These are phyloP conservation scores for Pheosia gnoma DNA, from an alignment of 2,888 invertebrate species.

Conservation along the genomic window DNA sequence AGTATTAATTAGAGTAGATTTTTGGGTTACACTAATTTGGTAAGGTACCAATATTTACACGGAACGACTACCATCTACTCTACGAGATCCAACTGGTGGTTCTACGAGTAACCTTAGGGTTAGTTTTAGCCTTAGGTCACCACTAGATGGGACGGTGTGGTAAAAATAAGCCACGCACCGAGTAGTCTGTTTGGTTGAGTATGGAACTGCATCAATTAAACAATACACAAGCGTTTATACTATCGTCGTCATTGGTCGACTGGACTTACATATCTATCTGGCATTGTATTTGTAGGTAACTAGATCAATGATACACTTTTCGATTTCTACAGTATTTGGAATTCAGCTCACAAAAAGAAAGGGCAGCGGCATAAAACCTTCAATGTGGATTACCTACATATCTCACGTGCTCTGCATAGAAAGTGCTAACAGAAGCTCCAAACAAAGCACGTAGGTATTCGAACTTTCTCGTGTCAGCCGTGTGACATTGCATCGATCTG, in stretches of 20 bases:
- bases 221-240: too few species aligned
- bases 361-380: conserved; percentile 52
- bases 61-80: too few species aligned
- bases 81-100: too few species aligned
- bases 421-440: conserved; percentile 48
- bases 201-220: too few species aligned
- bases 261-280: background rate
- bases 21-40: too few species aligned
- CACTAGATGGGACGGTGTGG: too few species aligned
- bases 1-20: too few species aligned
- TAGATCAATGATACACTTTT: conserved; percentile 7
- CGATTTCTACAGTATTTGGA: conserved; percentile 28
- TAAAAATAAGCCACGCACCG: too few species aligned
- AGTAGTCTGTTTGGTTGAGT: too few species aligned
- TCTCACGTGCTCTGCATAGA: conserved; percentile 52
- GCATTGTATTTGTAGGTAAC: conserved; percentile 3
- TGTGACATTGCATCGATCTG: conserved; percentile 19
- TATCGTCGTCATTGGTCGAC: background rate
- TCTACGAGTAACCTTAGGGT: too few species aligned
- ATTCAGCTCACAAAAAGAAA: conserved; percentile 61
- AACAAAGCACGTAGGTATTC: conserved; percentile 53
- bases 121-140: too few species aligned
- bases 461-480: conserved; percentile 59
- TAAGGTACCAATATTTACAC: too few species aligned
- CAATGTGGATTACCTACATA: conserved; percentile 53